Base-by-base conservation (phyloP, 1,140 invertebrate species). In the Eubasilissa regina region DNA sequence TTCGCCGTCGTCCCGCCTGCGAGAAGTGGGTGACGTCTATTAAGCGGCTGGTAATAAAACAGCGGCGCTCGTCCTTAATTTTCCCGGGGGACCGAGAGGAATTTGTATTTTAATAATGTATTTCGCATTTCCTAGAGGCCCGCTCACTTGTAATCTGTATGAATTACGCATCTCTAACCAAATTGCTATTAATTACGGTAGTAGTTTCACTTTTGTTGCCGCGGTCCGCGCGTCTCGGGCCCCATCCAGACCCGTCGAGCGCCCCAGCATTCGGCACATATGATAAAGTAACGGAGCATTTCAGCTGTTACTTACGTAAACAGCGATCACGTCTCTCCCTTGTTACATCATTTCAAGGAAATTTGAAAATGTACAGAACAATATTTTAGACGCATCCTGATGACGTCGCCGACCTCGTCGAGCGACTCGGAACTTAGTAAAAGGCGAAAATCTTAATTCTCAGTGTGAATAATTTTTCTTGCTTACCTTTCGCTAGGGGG, bases 121-220 rank as follows among this genome's bases (percentile, higher is more conserved):
- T 73, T 55, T 19, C 47, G 68, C 35, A 55, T 73, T 73, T 73
- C 62, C 74, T 11, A 43, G 48, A 76, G 45, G 44, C 45, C 55
- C 58, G 48, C 70, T 70, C 58, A 62, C 25, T 64, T 74, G 53
- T 81, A 81, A 81, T 78, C 80, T 77, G 44, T 64, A 80, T 80
- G 78, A 80, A 75, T 70, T 80, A 80, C 78, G 62, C 75, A 43
- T 55, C 53, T 60, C 53, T 47, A 66, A 56, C 79, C 70, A 66
- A 80, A 80, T 77, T 60, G 77, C 76, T 70, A 81, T 81, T 81
- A 78, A 81, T 81, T 81, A 78, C 76, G 66, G 75, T 66, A n/a
- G 8, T 44, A 60, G 80, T 78, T 77, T 75, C 75, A 77, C 64
- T 80, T 66, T 70, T 66, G 79, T 77, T 74, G 73, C 73, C 56